Evolutionary conservation across 2,113 vertebrate species (phyloP).

Genomic region (Prionailurus viverrinus): DNA sequence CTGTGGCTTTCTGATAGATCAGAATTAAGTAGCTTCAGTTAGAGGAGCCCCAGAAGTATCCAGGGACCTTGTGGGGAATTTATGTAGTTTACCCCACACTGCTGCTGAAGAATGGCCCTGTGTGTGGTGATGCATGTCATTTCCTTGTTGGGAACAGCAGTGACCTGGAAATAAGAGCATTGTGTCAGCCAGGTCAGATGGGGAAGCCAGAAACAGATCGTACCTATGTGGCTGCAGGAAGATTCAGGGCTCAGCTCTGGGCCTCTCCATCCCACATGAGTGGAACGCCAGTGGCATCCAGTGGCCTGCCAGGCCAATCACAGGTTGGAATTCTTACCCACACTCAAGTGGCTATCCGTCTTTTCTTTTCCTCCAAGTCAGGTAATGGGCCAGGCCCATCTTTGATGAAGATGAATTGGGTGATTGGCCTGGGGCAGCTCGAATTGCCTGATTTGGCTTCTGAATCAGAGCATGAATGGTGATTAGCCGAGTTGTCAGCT

Average conservation of each 20-base stretch:
- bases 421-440: neutral
- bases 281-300: constrained; percentile 76
- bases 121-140: neutral
- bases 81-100: neutral
- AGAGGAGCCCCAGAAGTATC: neutral
- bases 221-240: neutral
- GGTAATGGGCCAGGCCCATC: neutral
- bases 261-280: neutral
- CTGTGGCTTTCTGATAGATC: neutral
- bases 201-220: neutral
- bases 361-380: neutral
- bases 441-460: neutral
- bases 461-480: neutral
- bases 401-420: neutral
- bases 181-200: neutral
- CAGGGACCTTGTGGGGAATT: neutral
- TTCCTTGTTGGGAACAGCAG: neutral
- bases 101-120: neutral
- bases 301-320: constrained; percentile 32
- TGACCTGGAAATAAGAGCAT: neutral
- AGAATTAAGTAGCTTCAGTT: neutral
- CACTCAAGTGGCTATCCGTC: neutral
- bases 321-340: neutral
- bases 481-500: neutral
- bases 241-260: neutral